A percentile compares a stretch with the other conserved stretches of the same genome.
Evolutionary conservation across 2,113 vertebrate genomes (phyloP).

Genomic region (Bucco capensis): DNA sequence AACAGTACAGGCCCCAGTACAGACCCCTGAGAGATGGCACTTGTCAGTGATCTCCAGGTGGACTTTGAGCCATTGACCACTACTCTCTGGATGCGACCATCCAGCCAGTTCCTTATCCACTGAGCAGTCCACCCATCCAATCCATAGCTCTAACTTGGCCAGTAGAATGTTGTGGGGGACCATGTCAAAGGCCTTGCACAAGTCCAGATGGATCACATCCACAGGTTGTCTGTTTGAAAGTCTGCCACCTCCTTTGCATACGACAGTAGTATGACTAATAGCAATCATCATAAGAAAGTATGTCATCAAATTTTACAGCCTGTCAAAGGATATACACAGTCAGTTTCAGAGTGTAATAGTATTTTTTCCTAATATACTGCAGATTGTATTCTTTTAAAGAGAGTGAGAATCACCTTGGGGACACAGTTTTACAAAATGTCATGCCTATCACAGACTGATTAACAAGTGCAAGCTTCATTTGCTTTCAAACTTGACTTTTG

Average conservation of each 20-base stretch:
- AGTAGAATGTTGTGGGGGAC: too few relatives aligned
- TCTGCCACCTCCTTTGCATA: background rate
- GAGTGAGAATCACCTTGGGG: background rate
- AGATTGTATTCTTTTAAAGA: background rate
- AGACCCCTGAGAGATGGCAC: too few relatives aligned
- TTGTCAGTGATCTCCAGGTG: too few relatives aligned
- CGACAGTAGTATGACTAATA: conserved; percentile 20
- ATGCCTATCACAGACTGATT: background rate
- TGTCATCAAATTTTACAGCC: background rate
- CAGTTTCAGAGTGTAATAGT: background rate
- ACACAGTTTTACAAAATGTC: background rate
- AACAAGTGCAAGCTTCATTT: background rate
- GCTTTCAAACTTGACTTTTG: background rate
- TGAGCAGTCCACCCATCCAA: too few relatives aligned
- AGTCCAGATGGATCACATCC: too few relatives aligned
- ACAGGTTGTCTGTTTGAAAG: background rate
- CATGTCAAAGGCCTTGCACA: too few relatives aligned
- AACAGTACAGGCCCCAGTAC: too few relatives aligned
- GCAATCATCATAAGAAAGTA: background rate
- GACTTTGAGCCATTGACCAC: too few relatives aligned
- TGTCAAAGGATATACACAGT: background rate
- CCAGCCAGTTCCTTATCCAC: too few relatives aligned
- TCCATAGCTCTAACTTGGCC: too few relatives aligned
- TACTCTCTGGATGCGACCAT: too few relatives aligned
- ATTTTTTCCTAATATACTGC: background rate